Evolutionary conservation across 37 sponge, comb jelly and placozoan species (phyloP), one percentile per base, ranked within the genome.

Genomic region (Lycopodina hypogea): DNA sequence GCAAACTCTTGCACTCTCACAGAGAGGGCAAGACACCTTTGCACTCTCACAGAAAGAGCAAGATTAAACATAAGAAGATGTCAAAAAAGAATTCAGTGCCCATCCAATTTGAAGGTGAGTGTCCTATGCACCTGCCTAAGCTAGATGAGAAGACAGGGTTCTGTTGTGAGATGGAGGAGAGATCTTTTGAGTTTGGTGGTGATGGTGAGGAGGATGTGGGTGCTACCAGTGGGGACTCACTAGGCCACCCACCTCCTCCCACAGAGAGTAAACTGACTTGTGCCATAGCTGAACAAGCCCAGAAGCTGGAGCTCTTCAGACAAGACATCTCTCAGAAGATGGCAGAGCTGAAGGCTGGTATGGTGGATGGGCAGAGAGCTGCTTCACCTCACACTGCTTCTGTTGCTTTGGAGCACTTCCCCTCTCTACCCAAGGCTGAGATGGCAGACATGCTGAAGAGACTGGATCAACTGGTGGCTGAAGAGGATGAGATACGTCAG

Each of bases 381-480:
- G 53, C 53, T 15, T 18, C 11, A 52, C 14, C 59, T 18, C 2
- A 26, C 59, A 67, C 18, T 34, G 4, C 68, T 67, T 36, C 38
- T 67, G 36, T 17, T 34, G 2, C 55, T 33, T 14, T 26, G 17
- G 22, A 56, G 37, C 36, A 8, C 9, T 26, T 26, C 4, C 59
- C 23, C 6, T 14, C 3, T 21, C 59, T 58, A 58, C 59, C 23
- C 4, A 19, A 21, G 3, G 21, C 3, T 21, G 14, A 6, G 14
- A 19, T 24, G 26, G 6, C 59, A 8, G 14, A 14, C 30, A 65
- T 66, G 67, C 17, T 50, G 62, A 15, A 78, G 53, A 64, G 78
- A 19, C 12, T 66, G 33, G n/a, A 45, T 57, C 71, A 75, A 56
- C 28, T 85, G 55, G 58, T 79, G 80, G 75, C 42, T 50, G 87